Base-by-base conservation (phyloP, 2,797 vertebrate genomes). In the Emys orbicularis region DNA sequence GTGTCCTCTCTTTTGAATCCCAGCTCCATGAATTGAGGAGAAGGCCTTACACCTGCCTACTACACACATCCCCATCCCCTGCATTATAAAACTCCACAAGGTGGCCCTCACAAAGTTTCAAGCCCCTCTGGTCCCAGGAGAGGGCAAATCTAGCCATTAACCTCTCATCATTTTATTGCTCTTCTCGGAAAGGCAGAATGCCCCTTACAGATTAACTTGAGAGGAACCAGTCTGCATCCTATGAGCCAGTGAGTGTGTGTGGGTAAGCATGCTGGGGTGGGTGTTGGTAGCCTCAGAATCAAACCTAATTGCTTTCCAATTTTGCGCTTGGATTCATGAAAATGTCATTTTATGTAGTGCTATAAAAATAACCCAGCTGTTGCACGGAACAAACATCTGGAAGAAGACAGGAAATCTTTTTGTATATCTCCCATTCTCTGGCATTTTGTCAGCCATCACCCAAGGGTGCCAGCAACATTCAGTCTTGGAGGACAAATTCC, bases 401-500 rank as follows among this genome's bases (percentile, higher is more conserved):
- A 82, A 44, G n/a, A 94, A 27, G 54, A 83, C 10, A 76, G 25
- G 68, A 41, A 76, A 56, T 18, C 21, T 80, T 88, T 89, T 31
- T 57, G 89, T 83, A 85, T 54, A 59, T 31, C 49, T 94, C 44
- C 91, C n/a, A 31, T 79, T 79, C 83, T 44, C 37, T 88, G 82
- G 68, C 31, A 84, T 91, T 88, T 53, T 61, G 80, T 93, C 52
- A 96, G 94, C 76, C 89, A 68, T 37, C 52, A 94, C 41, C 44
- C 76, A 76, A 96, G 52, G 72, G 54, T 57, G 27, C 79, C 81
- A 52, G 81, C 49, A 90, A 87, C 0, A 0, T 80, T 95, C 54
- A 59, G 31, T 87, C 13, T 68, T 2, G 83, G 44, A 61, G 56
- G 47, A 47, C 4, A 92, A 50, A 84, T 88, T 68, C 68, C 81